Percentiles rank a stretch among this genome's conserved stretches.
Evolutionary conservation across 2,113 vertebrate species (phyloP).

Genomic region (Myotis brandtii): DNA sequence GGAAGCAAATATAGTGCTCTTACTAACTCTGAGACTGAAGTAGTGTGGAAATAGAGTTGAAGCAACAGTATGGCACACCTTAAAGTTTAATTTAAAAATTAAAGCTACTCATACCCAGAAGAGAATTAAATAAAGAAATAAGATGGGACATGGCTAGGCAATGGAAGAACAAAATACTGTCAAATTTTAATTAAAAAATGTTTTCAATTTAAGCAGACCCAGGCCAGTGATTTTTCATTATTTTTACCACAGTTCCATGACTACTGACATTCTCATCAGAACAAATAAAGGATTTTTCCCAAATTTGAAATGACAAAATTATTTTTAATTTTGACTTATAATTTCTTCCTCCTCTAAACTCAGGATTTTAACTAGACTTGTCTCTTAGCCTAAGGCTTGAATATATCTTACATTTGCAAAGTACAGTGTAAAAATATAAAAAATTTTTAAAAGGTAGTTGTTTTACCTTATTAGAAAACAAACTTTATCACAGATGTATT

Average conservation of each 20-base stretch:
- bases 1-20: not conserved
- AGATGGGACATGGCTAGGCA: conserved; percentile 55
- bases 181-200: conserved; percentile 82
- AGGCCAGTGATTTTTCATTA: conserved; percentile 83
- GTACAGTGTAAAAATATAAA: not conserved
- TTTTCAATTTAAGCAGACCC: conserved; percentile 83
- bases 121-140: conserved; percentile 64
- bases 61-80: not conserved
- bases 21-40: not conserved
- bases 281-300: conserved; percentile 74
- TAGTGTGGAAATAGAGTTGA: not conserved
- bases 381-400: not conserved
- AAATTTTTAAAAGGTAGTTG: not conserved
- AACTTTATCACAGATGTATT: not conserved
- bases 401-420: conserved; percentile 33
- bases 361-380: conserved; percentile 27
- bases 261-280: conserved; percentile 80
- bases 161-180: conserved; percentile 73
- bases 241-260: conserved; percentile 81
- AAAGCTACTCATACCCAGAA: conserved; percentile 48
- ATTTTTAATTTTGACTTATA: conserved; percentile 76
- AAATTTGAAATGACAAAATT: conserved; percentile 82
- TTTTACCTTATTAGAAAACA: not conserved
- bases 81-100: conserved; percentile 72
- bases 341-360: conserved; percentile 64